Evolutionary conservation across 2,113 vertebrate species (phyloP), one percentile per base, ranked within the genome.

Genomic region (Misgurnus anguillicaudatus): DNA sequence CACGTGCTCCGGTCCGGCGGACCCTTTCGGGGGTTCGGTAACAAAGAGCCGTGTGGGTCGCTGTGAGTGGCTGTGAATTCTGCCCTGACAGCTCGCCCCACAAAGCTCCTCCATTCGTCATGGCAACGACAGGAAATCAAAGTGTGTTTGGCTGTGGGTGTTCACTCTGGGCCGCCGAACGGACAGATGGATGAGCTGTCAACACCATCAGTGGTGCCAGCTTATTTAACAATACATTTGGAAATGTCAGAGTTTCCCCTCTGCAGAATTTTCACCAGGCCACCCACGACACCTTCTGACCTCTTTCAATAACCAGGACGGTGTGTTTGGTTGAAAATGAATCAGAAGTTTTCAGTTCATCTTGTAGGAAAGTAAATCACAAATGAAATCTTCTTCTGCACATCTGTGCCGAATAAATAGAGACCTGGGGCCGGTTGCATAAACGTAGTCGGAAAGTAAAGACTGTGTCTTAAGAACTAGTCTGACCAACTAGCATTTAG

Each of bases 141-240:
- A 92, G 90, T 76, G 62, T 85, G 86, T 87, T 84, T 87, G 87
- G 89, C 85, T 85, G 48, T 45, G 78, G 83, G 57, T 48, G 76
- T 85, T 87, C 58, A 47, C 83, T 88, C 73, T 86, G 88, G 89
- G 84, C 87, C 87, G 83, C 48, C 61, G 80, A 85, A 70, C 19
- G 77, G 78, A 81, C 80, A 87, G 87, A 92, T 89, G 86, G 89
- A 91, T 90, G 87, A 85, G 88, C 87, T 91, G 91, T 91, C 91
- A 90, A 79, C 86, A 41, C 64, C 85, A 82, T 85, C 85, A 75
- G 76, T 66, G 63, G 81, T 88, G 87, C 87, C 87, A 87, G 86
- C 91, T 92, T 92, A 92, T 92, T 90, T 87, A 89, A 88, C 88
- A 71, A 91, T 91, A 90, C 87, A 92, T 90, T 90, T 91, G 86